Evolutionary conservation across 2,113 vertebrate species (phyloP).

Genomic region (Cyanocitta stelleri): DNA sequence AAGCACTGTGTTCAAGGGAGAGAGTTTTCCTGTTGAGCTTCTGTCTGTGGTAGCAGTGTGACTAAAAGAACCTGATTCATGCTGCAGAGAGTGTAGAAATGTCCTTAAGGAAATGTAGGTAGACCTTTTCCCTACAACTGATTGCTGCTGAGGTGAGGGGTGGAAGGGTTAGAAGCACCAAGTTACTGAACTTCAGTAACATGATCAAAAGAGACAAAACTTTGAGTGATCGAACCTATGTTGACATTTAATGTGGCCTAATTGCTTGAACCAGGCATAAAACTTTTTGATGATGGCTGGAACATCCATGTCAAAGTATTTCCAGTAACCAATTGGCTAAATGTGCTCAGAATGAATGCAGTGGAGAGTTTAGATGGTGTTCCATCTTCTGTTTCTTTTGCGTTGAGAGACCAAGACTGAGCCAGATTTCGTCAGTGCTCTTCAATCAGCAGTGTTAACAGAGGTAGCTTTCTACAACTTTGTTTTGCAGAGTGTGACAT

Average conservation of each 20-base stretch:
- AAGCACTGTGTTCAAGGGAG: neutral
- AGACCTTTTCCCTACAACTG: neutral
- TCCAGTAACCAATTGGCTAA: neutral
- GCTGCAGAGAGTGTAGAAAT: neutral
- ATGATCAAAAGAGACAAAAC: neutral
- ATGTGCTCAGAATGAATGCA: neutral
- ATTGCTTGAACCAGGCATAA: neutral
- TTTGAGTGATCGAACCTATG: neutral
- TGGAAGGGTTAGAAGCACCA: neutral
- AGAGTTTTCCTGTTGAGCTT: neutral
- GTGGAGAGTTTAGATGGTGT: neutral
- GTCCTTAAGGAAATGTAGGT: neutral
- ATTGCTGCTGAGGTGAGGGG: neutral
- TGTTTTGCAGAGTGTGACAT: neutral
- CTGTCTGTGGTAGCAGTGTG: neutral
- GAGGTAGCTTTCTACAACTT: neutral
- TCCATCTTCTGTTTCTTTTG: neutral
- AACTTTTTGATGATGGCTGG: neutral
- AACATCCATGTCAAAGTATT: neutral
- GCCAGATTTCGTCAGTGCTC: neutral
- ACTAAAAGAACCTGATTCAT: neutral
- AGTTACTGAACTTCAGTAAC: neutral
- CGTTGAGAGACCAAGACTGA: neutral
- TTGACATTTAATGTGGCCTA: neutral
- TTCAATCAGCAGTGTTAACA: neutral